Base-by-base conservation (phyloP, 1,140 invertebrate genomes). In the Eupristina koningsbergeri region DNA sequence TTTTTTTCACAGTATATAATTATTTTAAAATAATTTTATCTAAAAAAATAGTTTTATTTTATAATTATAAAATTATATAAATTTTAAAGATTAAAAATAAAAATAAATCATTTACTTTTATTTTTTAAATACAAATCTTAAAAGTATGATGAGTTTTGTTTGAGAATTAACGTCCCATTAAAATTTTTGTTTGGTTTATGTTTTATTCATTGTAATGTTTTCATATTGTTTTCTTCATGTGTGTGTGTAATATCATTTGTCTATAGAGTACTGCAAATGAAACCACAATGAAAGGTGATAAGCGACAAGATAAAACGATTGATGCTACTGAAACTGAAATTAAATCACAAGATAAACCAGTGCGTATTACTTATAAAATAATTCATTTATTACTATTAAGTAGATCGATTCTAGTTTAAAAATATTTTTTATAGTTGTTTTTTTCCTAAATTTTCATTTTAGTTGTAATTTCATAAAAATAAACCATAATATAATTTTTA, bases 311-410 rank as follows among this genome's bases (percentile, higher is more conserved):
- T 47, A 47, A 15, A 69, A 58, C 58, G 31, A 83, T 26, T 69
- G 71, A 61, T 26, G 47, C 29, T 31, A n/a, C 31, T 76, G 63
- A 81, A 39, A 69, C 15, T 61, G 61, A 64, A 58, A 78, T 81
- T 34, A 58, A 77, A 74, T 34, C 67, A n/a, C 74, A 85, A 73
- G 80, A 85, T 0, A 81, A 85, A 41, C 85, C 88, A 87, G 91
- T 91, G 81, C 84, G 90, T 85, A 81, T 77, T 3, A 71, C n/a
- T 69, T 47, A 15, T 45, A 73, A 61, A 73, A 78, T 45, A 15
- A 53, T 34, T 71, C 13, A 80, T 76, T 50, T 47, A n/a, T 74
- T 81, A 73, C 22, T 53, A 15, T 26, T 11, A 34, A 67, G 22
- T 34, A 53, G n/a, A 75, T 75, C 58, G 17, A 75, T 75, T 75